Evolutionary conservation across 2,888 invertebrate genomes (phyloP), one percentile per base, ranked within the genome.

Genomic region (Pemphredon lugubris): DNA sequence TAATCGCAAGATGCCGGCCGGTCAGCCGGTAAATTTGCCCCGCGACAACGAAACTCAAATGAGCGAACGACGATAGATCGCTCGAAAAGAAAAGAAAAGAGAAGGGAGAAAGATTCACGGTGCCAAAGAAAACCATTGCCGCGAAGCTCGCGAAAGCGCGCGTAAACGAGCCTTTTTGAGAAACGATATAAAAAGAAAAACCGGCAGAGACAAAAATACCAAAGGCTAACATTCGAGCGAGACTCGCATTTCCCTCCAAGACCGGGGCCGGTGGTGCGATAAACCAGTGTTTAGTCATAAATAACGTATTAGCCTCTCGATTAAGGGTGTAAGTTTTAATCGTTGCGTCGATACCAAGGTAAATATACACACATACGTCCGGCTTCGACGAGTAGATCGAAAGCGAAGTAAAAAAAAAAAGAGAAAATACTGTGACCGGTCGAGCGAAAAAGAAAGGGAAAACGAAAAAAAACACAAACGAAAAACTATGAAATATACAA

Each of bases 1-100:
- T 82, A 75, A 79, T 83, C 84, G 84, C 73, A 65, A 74, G 67
- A 71, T 75, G 75, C 72, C 81, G 79, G 78, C 73, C 75, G 65
- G n/a, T n/a, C n/a, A n/a, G 75, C 75, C 75, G 75, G 75, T 77
- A 71, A 67, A 74, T 76, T 60, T 66, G 60, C 53, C 48, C 39
- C 21, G 44, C 20, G 42, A 54, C 26, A 50, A 51, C 26, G 20
- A 34, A 30, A 32, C 55, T 39, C 32, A 39, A 40, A 30, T 13
- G n/a, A 53, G 13, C 20, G 13, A 54, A 11, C 7, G 18, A 30
- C 20, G 11, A 11, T 1, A 7, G 30, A 18, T 40, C 42, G 59
- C 26, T 50, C 70, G 40, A 32, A 18, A 32, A 21, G 32, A 51
- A 42, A 30, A 39, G 37, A 32, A 14, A 11, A 53, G 14, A 13